A percentile compares a stretch with the other conserved stretches of the same genome.
These are phyloP conservation scores for Athalia cordata DNA, from an alignment of 2,888 invertebrate genomes.

Conservation along the genomic window DNA sequence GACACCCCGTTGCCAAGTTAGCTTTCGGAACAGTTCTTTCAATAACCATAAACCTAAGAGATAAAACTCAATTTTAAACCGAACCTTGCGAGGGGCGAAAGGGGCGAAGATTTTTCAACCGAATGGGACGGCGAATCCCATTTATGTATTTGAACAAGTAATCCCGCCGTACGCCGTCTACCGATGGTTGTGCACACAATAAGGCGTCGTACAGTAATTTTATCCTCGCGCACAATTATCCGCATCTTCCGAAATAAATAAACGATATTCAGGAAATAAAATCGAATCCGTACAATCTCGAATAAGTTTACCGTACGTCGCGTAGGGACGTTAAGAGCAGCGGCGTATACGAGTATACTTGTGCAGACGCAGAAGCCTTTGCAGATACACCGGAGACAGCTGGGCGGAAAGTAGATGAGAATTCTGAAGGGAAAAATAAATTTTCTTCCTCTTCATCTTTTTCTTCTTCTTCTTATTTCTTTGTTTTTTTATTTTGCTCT, in stretches of 20 bases:
- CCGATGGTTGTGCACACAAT: no score
- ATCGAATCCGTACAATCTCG: no score
- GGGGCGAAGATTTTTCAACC: slow-evolving; percentile 10
- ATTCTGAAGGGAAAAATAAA: slow-evolving; percentile 26
- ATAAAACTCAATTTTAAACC: slow-evolving; percentile 49
- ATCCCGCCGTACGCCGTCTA: no score
- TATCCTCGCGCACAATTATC: no score
- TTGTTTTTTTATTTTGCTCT: neutral
- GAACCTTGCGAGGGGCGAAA: slow-evolving; percentile 15
- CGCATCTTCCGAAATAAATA: no score
- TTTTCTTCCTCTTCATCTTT: neutral
- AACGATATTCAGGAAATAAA: no score
- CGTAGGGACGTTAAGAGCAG: no score
- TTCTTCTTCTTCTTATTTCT: no score
- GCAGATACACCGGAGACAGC: slow-evolving; percentile 5
- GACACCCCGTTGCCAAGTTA: slow-evolving; percentile 48
- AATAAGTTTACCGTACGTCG: no score
- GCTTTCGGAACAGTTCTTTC: slow-evolving; percentile 48
- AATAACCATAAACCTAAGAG: slow-evolving; percentile 49
- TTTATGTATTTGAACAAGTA: no score
- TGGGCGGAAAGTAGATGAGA: neutral
- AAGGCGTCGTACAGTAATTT: no score
- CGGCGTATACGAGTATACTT: no score
- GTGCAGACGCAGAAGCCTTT: neutral
- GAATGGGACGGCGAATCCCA: neutral